phyloP scores from a whole-genome alignment of 2,888 invertebrate genomes.

The Oxycera nigricornis region DNA sequence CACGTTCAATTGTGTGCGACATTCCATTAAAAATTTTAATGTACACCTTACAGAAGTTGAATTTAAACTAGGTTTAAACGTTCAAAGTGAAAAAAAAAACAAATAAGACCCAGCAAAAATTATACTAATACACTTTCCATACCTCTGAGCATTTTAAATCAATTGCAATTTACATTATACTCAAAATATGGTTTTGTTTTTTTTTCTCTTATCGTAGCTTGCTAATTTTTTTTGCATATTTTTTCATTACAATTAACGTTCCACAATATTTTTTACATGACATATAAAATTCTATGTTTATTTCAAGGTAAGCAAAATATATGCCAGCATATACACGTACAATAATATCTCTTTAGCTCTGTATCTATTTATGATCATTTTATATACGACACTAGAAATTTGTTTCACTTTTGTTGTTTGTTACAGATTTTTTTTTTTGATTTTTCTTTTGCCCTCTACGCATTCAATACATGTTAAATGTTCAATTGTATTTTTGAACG shows the following conservation, averaged over 20 bases:
- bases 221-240: constrained; percentile 18
- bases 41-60: too few species aligned
- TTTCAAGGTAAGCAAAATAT: constrained; percentile 46
- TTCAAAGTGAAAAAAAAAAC: too few species aligned
- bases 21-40: too few species aligned
- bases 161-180: not conserved
- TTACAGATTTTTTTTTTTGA: constrained; percentile 24
- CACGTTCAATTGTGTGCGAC: too few species aligned
- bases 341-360: constrained; percentile 33
- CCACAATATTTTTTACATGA: not conserved
- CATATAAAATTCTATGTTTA: constrained; percentile 24
- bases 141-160: constrained; percentile 18
- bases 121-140: too few species aligned
- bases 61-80: too few species aligned
- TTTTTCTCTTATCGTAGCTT: not conserved
- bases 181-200: constrained; percentile 12
- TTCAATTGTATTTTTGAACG: not conserved
- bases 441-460: constrained; percentile 39
- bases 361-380: constrained; percentile 30
- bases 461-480: not conserved
- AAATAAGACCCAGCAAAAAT: too few species aligned
- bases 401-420: constrained; percentile 30
- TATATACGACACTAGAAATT: constrained; percentile 16
- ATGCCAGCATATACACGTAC: constrained; percentile 44
- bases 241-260: constrained; percentile 17